Evolutionary conservation across 1,140 invertebrate species (phyloP), one percentile per base, ranked within the genome.

Genomic region (Parapsyche elsis): DNA sequence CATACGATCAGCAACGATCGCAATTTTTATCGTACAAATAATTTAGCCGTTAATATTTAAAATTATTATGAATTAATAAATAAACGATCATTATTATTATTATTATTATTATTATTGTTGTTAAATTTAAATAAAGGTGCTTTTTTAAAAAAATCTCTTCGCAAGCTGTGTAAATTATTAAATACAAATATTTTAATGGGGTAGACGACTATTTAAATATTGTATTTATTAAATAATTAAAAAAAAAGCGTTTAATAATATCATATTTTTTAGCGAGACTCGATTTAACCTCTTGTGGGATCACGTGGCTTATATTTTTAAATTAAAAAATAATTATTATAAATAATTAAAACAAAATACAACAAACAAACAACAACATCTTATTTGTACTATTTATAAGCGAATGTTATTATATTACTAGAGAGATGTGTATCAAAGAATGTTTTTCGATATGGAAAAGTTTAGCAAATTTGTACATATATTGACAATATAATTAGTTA

Each of bases 381-480:
- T 74, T 45, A 30, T 19, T 46, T 76, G 57, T 59, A 26, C 21
- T 16, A n/a, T 2, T 9, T 61, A 0, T 61, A 61, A 38, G 30
- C 57, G 57, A 21, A 19, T 19, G 14, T 26, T 23, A 67, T 23
- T 23, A 67, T 23, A 67, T 12, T 24, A 67, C 23, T 61, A 61
- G 19, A 61, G 5, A 61, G 19, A 61, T 61, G 7, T 38, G 7
- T 38, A 38, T 38, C 2, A 7, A 38, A 38, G 30, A 38, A 38
- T 38, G 30, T 4, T 38, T 38, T 38, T 38, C 30, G 30, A 26
- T 30, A 23, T 12, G 24, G 14, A 24, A 67, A 26, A 45, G 61
- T 77, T 21, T 49, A 46, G 76, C 24, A 53, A 78, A 79, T 53
- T 78, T 81, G 80, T 81, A 81, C 23, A 81, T 81, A 81, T 73